These are phyloP conservation scores for Apolygus lucorum DNA, from an alignment of 1,140 invertebrate species.

Conservation along the genomic window DNA sequence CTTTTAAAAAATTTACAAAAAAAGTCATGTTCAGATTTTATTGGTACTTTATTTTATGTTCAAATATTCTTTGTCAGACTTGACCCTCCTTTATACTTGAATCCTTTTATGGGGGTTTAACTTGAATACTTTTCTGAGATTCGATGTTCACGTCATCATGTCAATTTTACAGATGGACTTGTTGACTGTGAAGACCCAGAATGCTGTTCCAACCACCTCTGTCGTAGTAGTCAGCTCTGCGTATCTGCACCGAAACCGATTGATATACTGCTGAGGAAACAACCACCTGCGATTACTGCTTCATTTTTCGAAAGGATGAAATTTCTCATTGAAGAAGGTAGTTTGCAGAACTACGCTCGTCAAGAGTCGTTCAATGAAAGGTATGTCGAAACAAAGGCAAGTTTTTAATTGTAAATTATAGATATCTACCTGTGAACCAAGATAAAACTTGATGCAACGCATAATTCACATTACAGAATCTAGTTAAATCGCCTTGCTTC, in stretches of 20 bases:
- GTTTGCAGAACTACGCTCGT: conserved; percentile 91
- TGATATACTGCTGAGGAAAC: conserved; percentile 85
- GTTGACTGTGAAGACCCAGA: conserved; percentile 96
- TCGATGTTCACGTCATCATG: too few species aligned
- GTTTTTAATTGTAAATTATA: background rate
- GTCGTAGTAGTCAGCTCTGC: conserved; percentile 77
- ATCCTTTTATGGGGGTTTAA: too few species aligned
- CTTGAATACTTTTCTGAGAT: too few species aligned
- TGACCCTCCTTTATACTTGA: too few species aligned
- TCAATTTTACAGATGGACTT: conserved; percentile 81
- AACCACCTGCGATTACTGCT: conserved; percentile 88
- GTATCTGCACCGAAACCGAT: conserved; percentile 86
- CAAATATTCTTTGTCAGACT: too few species aligned
- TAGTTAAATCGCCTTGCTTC: background rate
- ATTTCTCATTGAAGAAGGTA: conserved; percentile 95
- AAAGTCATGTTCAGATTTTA: too few species aligned
- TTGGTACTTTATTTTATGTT: too few species aligned
- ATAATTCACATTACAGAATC: background rate
- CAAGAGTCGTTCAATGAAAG: conserved; percentile 93
- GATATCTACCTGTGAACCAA: too few species aligned
- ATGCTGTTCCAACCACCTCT: conserved; percentile 76
- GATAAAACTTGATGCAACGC: too few species aligned
- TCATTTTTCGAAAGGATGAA: conserved; percentile 98
- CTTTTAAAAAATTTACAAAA: too few species aligned
- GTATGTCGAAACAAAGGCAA: conserved; percentile 50